Percentiles rank a stretch among this genome's conserved stretches.
Conservation (phyloP, 2,797 vertebrate genomes). For the Tinamus major region DNA sequence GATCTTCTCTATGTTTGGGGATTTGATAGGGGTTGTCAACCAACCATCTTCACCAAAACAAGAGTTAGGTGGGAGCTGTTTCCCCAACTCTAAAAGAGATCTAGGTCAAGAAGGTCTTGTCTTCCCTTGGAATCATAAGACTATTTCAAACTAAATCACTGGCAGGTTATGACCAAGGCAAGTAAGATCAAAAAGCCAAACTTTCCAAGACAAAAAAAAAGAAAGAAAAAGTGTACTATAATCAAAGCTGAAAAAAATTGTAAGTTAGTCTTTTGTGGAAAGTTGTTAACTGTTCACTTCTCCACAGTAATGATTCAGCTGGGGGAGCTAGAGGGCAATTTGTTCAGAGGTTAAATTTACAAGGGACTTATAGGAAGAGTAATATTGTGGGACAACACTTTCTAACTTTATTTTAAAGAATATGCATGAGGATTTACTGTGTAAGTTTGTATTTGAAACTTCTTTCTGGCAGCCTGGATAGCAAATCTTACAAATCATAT, state of each 20-base stretch:
- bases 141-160: not conserved
- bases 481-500: not conserved
- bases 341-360: constrained; percentile 45
- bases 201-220: not conserved
- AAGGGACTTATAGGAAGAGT: not conserved
- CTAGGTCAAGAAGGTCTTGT: not conserved
- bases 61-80: not conserved
- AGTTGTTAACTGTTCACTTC: constrained; percentile 9
- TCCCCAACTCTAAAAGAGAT: not conserved
- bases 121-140: not conserved
- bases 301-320: constrained; percentile 50
- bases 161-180: not conserved
- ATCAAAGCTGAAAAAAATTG: not conserved
- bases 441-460: not conserved
- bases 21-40: not conserved
- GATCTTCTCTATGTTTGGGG: not conserved
- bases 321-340: constrained; percentile 73
- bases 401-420: not conserved
- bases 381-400: not conserved
- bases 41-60: not conserved
- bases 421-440: not conserved
- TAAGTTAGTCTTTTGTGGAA: not conserved
- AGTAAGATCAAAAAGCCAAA: not conserved
- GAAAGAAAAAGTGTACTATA: not conserved
- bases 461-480: not conserved